phyloP scores from a whole-genome alignment of 2,797 vertebrate genomes.

The Aeoliscus strigatus region DNA sequence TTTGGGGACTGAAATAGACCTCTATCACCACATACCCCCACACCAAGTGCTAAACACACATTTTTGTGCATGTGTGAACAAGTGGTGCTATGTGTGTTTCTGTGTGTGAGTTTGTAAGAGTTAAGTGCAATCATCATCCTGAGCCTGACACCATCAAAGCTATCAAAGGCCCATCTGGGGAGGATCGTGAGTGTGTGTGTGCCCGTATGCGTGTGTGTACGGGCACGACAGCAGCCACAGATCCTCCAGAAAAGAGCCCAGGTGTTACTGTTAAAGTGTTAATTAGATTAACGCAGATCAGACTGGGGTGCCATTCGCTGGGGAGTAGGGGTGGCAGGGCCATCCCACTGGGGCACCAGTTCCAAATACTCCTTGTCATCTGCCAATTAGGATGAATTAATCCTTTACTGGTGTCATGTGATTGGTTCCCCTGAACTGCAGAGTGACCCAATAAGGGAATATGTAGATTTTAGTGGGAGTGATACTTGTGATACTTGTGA shows the following conservation, averaged over 20 bases:
- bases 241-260: slow-evolving; percentile 67
- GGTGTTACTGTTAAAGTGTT: slow-evolving; percentile 77
- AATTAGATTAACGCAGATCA: slow-evolving; percentile 79
- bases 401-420: slow-evolving; percentile 40
- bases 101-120: slow-evolving; percentile 24
- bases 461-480: background rate
- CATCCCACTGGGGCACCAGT: slow-evolving; percentile 36
- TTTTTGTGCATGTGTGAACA: slow-evolving; percentile 8
- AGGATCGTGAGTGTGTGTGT: background rate
- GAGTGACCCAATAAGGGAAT: background rate
- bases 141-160: slow-evolving; percentile 56
- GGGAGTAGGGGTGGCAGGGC: slow-evolving; percentile 59
- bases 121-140: slow-evolving; percentile 57
- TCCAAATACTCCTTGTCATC: slow-evolving; percentile 52
- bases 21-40: slow-evolving; percentile 41
- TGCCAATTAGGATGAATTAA: slow-evolving; percentile 65
- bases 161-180: slow-evolving; percentile 76
- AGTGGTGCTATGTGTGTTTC: slow-evolving; percentile 8
- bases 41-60: slow-evolving; percentile 27
- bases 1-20: slow-evolving; percentile 58
- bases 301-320: slow-evolving; percentile 55
- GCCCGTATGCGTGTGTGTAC: background rate
- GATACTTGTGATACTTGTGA: too few relatives aligned
- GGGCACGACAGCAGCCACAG: slow-evolving; percentile 19
- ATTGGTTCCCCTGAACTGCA: slow-evolving; percentile 33